Conservation (phyloP, 2,888 invertebrate genomes). For the Ganaspis brasiliensis region DNA sequence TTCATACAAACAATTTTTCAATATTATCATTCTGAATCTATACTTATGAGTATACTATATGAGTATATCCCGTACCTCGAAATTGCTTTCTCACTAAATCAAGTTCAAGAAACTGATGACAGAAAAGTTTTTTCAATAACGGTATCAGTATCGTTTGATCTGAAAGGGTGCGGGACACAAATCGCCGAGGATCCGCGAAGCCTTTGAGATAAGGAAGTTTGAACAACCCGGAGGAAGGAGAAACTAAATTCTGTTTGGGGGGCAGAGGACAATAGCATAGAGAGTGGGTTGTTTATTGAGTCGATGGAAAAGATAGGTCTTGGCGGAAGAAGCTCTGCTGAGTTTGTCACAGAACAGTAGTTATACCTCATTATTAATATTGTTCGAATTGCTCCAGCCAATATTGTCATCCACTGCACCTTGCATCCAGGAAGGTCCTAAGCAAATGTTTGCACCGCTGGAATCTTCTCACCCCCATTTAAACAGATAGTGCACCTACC, state of each 20-base stretch:
- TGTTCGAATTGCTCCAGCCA: constrained; percentile 59
- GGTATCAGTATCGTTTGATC: background rate
- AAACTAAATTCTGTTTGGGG: constrained; percentile 20
- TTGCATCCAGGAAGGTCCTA: constrained; percentile 61
- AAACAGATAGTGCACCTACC: constrained; percentile 69
- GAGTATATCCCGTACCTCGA: background rate
- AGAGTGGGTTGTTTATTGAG: constrained; percentile 47
- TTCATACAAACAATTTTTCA: no score
- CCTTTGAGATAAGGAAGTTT: constrained; percentile 69
- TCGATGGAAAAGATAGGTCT: constrained; percentile 51
- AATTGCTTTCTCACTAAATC: constrained; percentile 3
- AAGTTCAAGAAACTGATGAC: background rate
- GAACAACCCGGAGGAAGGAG: constrained; percentile 62
- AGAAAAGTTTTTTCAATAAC: constrained; percentile 40
- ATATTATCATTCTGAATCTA: no score
- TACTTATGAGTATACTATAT: no score
- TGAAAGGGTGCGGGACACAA: background rate
- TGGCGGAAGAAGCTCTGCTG: constrained; percentile 37
- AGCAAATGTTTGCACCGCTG: constrained; percentile 75
- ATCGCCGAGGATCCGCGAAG: constrained; percentile 53
- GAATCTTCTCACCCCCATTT: constrained; percentile 60
- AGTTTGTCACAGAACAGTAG: constrained; percentile 64
- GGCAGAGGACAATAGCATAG: constrained; percentile 43
- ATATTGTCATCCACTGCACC: constrained; percentile 53
- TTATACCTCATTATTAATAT: constrained; percentile 77